A percentile compares a stretch with the other conserved stretches of the same genome.
These are phyloP conservation scores for Actenoides lindsayi DNA, from an alignment of 2,113 vertebrate genomes.

Conservation along the genomic window DNA sequence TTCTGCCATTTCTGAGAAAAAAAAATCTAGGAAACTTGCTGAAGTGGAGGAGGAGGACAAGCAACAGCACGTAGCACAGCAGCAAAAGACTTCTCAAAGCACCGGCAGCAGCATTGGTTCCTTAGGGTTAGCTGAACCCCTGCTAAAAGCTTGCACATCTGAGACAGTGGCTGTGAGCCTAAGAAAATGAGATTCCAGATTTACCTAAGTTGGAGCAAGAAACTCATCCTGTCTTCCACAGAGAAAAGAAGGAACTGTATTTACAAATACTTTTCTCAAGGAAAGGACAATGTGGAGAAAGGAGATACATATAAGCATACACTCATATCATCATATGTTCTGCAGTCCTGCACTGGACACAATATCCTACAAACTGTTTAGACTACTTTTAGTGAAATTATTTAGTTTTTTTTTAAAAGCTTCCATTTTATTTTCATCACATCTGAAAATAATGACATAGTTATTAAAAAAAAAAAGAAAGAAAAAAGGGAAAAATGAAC, in stretches of 20 bases:
- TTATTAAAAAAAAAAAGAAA: neutral
- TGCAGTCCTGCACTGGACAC: neutral
- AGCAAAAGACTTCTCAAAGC: neutral
- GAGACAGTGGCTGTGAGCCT: neutral
- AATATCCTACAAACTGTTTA: neutral
- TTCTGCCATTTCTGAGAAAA: neutral
- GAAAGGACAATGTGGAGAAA: neutral
- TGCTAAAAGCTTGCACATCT: accelerated
- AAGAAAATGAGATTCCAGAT: neutral
- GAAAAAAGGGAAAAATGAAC: neutral
- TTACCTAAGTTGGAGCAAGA: neutral
- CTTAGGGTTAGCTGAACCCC: neutral
- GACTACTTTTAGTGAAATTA: neutral
- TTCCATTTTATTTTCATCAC: neutral
- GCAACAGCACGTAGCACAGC: neutral
- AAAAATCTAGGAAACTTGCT: neutral
- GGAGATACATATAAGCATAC: accelerated
- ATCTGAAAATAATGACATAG: neutral
- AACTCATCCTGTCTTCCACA: neutral
- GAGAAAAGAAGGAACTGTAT: neutral
- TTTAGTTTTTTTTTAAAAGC: neutral
- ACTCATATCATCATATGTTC: neutral
- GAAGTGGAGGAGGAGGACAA: neutral
- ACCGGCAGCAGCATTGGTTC: neutral
- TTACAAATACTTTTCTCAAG: neutral